A percentile compares a stretch with the other conserved stretches of the same genome.
These are phyloP conservation scores for Hyalella azteca DNA, from an alignment of 2,888 invertebrate genomes.

Conservation along the genomic window DNA sequence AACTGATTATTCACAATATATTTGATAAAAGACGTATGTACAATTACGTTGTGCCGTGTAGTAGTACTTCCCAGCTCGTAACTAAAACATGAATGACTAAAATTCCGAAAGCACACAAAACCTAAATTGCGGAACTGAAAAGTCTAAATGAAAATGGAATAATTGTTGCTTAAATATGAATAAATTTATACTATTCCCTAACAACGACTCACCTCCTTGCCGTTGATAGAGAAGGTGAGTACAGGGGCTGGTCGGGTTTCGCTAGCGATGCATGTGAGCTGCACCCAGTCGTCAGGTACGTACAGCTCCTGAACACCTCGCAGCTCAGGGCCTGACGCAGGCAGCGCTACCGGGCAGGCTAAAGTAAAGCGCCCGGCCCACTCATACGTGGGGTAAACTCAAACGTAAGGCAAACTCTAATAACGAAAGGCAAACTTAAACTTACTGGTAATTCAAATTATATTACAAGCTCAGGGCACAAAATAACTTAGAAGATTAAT, in stretches of 20 bases:
- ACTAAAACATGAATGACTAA: background rate
- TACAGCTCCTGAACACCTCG: constrained; percentile 28
- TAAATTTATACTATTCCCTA: background rate
- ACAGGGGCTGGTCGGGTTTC: constrained; percentile 18
- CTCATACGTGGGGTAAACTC: no score
- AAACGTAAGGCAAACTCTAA: no score
- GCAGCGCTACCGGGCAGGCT: constrained; percentile 5
- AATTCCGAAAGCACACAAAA: background rate
- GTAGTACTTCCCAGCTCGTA: background rate
- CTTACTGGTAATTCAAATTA: background rate
- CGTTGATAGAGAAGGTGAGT: constrained; percentile 36
- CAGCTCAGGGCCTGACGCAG: constrained; percentile 27
- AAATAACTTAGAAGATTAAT: no score
- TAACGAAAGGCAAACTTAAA: no score
- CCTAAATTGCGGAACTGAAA: background rate
- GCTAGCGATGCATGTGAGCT: constrained; percentile 19
- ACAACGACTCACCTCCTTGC: background rate
- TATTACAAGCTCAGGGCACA: background rate
- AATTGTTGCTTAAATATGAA: background rate
- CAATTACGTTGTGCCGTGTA: background rate
- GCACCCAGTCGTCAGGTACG: constrained; percentile 37
- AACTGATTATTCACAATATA: no score
- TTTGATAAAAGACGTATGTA: background rate
- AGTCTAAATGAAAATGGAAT: no score
- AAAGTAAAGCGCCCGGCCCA: background rate